Evolutionary conservation across 2,113 vertebrate genomes (phyloP).

Genomic region (Calypte anna): DNA sequence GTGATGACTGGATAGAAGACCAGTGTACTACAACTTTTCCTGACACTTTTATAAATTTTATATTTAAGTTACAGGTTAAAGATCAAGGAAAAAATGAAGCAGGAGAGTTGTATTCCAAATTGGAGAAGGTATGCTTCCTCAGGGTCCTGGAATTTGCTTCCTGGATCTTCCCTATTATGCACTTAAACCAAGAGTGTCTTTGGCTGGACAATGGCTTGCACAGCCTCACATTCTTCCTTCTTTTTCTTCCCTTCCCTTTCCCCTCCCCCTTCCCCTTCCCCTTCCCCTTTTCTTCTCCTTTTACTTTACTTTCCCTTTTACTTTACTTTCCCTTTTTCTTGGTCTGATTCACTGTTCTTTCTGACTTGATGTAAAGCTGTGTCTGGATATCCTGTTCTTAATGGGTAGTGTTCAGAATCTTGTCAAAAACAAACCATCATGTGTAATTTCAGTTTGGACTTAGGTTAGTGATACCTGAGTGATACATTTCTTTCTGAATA

Average conservation of each 20-base stretch:
- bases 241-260: too few species aligned
- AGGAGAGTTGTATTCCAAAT: slow-evolving; percentile 86
- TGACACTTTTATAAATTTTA: slow-evolving; percentile 27
- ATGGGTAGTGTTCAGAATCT: neutral
- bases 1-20: neutral
- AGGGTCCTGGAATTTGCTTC: neutral
- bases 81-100: slow-evolving; percentile 94
- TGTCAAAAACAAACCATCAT: neutral
- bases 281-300: too few species aligned
- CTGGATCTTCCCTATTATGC: neutral
- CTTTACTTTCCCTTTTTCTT: neutral
- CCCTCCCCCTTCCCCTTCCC: too few species aligned
- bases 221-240: neutral
- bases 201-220: neutral
- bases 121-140: slow-evolving; percentile 89
- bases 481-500: neutral
- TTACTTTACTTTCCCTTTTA: too few species aligned
- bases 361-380: neutral
- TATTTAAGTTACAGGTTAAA: slow-evolving; percentile 86
- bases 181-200: neutral
- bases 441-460: neutral
- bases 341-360: neutral
- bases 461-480: neutral
- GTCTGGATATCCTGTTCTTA: neutral
- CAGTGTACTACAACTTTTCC: neutral